Evolutionary conservation across 2,888 invertebrate genomes (phyloP), one percentile per base, ranked within the genome.

Genomic region (Meiosimyza platycephala): DNA sequence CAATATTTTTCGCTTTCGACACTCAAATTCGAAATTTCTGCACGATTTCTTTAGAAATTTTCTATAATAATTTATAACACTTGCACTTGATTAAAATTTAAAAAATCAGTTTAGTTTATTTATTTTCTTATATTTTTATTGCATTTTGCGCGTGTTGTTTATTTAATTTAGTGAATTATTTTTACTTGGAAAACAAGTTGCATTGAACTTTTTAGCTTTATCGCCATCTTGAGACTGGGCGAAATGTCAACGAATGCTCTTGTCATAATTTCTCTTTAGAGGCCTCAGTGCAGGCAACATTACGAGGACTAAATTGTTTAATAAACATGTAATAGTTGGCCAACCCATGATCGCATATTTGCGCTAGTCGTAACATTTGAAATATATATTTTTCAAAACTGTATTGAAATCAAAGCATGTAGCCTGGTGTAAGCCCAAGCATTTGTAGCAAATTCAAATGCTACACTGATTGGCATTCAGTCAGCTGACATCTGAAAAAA

Each of bases 161-260:
- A 18, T 51, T 62, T 62, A 60, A 71, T 72, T 74, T 71, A 64
- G 65, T 64, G 48, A 69, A 73, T 69, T 48, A n/a, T 13, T 9
- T 28, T 6, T 9, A 7, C 40, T 40, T 40, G 40, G 9, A 40
- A 40, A 40, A 40, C 40, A 9, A 9, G 6, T 40, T 40, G 6
- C 40, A 6, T 28, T 28, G 59, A 64, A 68, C 68, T 75, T 75
- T 75, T 75, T 71, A 66, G 64, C 73, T 75, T 74, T 67, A 79
- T 78, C 80, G 79, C 80, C 79, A 80, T 80, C 75, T 80, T 79
- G 78, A 76, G 77, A 78, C 78, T 78, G 74, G 67, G 69, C 72
- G 71, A 78, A 78, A 76, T 78, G 77, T 77, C 75, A 76, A 71
- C 59, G 71, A 62, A 63, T 62, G 66, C 47, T 40, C 40, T 59